phyloP scores from a whole-genome alignment of 2,888 invertebrate species.

The Cacoxenus indagator region DNA sequence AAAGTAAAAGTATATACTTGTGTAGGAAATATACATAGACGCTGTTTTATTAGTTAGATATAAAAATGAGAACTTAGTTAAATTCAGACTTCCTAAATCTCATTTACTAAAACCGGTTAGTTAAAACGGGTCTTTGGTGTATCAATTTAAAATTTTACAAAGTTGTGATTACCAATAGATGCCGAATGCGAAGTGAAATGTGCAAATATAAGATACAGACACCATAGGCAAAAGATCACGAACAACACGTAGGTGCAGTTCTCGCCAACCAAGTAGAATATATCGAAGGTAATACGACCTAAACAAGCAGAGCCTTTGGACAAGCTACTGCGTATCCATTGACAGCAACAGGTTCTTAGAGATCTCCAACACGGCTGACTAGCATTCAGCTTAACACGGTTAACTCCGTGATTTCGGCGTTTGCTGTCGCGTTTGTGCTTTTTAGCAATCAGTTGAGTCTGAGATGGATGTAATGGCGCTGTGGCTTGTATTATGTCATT shows the following conservation, averaged over 20 bases:
- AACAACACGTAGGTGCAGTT: constrained; percentile 49
- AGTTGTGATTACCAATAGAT: constrained; percentile 9
- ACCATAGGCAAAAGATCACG: constrained; percentile 47
- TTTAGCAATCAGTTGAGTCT: too few species aligned
- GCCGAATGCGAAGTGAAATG: constrained; percentile 35
- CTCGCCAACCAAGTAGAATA: constrained; percentile 39
- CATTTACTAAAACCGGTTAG: too few species aligned
- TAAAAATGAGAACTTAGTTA: too few species aligned
- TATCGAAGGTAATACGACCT: constrained; percentile 29
- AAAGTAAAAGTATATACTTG: neutral
- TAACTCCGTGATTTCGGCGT: too few species aligned
- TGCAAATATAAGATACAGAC: constrained; percentile 44
- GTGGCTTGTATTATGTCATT: too few species aligned
- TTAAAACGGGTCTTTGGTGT: too few species aligned
- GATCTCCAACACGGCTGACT: constrained; percentile 45
- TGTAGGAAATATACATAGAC: neutral
- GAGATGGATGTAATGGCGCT: too few species aligned
- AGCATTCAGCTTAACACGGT: neutral
- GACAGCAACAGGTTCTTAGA: constrained; percentile 13
- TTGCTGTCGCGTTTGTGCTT: too few species aligned
- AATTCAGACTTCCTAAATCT: too few species aligned
- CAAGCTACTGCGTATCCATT: neutral
- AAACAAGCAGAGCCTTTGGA: constrained; percentile 33
- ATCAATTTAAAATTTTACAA: too few species aligned
- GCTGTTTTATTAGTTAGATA: neutral